phyloP scores from a whole-genome alignment of 2,797 vertebrate genomes.

The Hemibagrus guttatus region DNA sequence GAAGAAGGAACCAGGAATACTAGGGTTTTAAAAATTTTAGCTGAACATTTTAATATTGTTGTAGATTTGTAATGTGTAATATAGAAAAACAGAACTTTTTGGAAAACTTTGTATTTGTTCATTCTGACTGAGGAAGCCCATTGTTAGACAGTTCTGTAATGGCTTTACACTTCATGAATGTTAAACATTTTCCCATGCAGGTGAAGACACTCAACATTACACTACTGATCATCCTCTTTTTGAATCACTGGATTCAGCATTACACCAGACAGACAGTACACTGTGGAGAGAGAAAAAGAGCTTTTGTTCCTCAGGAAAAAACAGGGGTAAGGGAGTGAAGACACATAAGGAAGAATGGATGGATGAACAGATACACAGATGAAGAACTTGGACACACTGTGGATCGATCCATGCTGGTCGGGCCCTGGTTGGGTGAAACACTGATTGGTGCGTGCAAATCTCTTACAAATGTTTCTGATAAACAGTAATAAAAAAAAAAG shows the following conservation, averaged over 20 bases:
- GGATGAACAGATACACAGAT: not conserved
- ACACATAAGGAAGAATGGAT: conserved; percentile 44
- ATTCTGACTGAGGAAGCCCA: conserved; percentile 33
- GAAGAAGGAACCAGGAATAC: not conserved
- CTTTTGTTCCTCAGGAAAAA: conserved; percentile 22
- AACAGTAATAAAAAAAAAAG: conserved; percentile 24
- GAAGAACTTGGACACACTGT: conserved; percentile 48
- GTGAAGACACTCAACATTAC: conserved; percentile 47
- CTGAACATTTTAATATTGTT: not conserved
- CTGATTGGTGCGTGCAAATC: conserved; percentile 55
- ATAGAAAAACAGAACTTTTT: not conserved
- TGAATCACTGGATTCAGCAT: conserved; percentile 24
- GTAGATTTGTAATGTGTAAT: not conserved
- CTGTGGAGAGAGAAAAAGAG: conserved; percentile 38
- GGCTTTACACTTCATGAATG: conserved; percentile 34
- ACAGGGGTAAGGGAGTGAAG: conserved; percentile 31
- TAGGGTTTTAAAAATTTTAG: not conserved
- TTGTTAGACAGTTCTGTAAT: conserved; percentile 44
- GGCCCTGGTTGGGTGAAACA: conserved; percentile 47
- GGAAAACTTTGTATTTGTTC: not conserved
- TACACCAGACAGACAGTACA: conserved; percentile 34
- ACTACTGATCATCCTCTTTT: conserved; percentile 28
- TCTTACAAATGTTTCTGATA: conserved; percentile 25
- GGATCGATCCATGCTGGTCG: conserved; percentile 57
- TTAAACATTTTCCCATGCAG: conserved; percentile 68